Percentiles rank a stretch among this genome's conserved stretches.
These are phyloP conservation scores for Anastrepha obliqua DNA, from an alignment of 1,140 invertebrate genomes.

Conservation along the genomic window DNA sequence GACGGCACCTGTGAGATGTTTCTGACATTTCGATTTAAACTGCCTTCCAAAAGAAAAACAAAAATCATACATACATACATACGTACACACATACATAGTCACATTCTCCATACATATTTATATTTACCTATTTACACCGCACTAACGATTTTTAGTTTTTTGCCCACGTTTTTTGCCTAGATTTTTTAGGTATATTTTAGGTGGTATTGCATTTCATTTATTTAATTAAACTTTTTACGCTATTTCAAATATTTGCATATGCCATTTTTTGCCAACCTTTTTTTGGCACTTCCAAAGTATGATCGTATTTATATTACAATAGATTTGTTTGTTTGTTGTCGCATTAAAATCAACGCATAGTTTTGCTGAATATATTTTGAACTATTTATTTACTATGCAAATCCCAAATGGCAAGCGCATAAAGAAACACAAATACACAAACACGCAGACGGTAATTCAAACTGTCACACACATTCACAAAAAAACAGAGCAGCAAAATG, in stretches of 20 bases:
- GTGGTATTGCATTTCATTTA: neutral
- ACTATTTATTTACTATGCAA: slow-evolving; percentile 37
- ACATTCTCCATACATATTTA: too few relatives aligned
- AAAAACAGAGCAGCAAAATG: neutral
- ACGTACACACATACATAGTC: too few relatives aligned
- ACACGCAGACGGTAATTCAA: neutral
- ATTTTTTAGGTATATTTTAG: too few relatives aligned
- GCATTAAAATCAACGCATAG: slow-evolving; percentile 30
- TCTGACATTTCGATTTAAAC: too few relatives aligned
- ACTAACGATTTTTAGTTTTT: too few relatives aligned
- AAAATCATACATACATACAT: too few relatives aligned
- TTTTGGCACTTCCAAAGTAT: neutral
- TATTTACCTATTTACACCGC: neutral
- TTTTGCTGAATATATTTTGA: slow-evolving; percentile 22
- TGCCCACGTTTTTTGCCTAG: too few relatives aligned
- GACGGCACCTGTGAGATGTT: too few relatives aligned
- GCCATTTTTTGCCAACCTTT: too few relatives aligned
- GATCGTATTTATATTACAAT: neutral
- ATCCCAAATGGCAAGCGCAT: neutral
- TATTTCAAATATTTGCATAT: slow-evolving; percentile 12
- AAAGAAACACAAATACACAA: neutral
- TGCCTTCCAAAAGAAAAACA: too few relatives aligned
- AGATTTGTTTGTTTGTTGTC: neutral
- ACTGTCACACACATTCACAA: neutral
- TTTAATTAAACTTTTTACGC: neutral